These are phyloP conservation scores for Sarcophaga peregrina DNA, from an alignment of 1,140 invertebrate species.

Conservation along the genomic window DNA sequence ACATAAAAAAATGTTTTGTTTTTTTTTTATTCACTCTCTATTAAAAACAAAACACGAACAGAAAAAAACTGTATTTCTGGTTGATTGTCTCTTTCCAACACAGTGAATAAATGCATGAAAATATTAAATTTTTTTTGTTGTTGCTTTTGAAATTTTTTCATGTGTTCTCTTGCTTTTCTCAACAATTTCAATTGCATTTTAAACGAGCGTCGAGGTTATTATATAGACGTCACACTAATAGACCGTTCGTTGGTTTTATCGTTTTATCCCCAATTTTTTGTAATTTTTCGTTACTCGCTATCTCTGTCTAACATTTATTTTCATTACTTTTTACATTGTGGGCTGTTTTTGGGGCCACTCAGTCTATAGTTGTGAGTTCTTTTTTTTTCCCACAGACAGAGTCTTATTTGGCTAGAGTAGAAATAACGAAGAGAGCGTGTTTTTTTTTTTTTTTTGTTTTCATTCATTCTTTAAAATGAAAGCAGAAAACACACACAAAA, in stretches of 20 bases:
- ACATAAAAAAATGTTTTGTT: too few relatives aligned
- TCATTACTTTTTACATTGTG: neutral
- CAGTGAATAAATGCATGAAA: neutral
- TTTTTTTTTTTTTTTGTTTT: neutral
- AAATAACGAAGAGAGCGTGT: neutral
- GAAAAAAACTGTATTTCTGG: too few relatives aligned
- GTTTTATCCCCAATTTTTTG: constrained; percentile 6
- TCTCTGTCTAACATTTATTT: neutral
- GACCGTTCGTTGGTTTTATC: neutral
- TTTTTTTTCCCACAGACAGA: constrained; percentile 11
- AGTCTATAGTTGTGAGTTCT: constrained; percentile 16
- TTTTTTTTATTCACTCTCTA: too few relatives aligned
- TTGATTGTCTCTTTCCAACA: neutral
- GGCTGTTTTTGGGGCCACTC: constrained; percentile 30
- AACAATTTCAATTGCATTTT: neutral
- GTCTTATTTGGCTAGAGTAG: neutral
- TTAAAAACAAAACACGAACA: too few relatives aligned
- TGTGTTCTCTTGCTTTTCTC: neutral
- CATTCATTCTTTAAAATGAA: too few relatives aligned
- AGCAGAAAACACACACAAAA: too few relatives aligned
- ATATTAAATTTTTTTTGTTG: neutral
- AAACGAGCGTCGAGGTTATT: neutral
- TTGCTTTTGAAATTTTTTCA: neutral
- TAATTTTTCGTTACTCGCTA: neutral
- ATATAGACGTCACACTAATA: neutral